These are phyloP conservation scores for Cerastis rubricosa DNA, from an alignment of 2,888 invertebrate genomes.

Conservation along the genomic window DNA sequence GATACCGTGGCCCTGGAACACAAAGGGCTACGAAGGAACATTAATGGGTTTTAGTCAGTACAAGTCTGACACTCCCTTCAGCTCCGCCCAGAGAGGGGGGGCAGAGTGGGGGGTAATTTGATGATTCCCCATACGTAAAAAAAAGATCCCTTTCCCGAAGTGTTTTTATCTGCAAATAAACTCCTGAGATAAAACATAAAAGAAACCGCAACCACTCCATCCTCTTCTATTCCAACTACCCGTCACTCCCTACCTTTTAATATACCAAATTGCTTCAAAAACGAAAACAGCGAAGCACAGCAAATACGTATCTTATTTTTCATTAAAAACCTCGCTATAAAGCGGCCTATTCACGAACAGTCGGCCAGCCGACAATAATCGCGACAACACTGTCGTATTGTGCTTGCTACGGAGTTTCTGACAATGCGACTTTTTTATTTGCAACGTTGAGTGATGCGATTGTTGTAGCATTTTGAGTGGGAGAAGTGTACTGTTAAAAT, in stretches of 20 bases:
- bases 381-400: constrained; percentile 67
- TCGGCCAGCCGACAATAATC: constrained; percentile 65
- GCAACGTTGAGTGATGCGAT: constrained; percentile 60
- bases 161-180: not conserved
- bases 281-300: constrained; percentile 36
- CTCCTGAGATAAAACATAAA: not conserved
- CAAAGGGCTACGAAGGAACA: no score
- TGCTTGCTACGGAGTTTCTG: constrained; percentile 58
- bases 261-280: constrained; percentile 49
- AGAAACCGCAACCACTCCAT: not conserved
- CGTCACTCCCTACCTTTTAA: constrained; percentile 25
- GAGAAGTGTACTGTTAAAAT: constrained; percentile 23
- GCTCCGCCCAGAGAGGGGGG: no score
- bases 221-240: not conserved
- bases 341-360: constrained; percentile 67
- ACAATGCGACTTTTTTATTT: constrained; percentile 66
- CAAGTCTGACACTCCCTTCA: no score
- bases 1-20: no score
- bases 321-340: constrained; percentile 69
- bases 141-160: not conserved
- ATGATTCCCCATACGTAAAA: no score
- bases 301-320: constrained; percentile 70
- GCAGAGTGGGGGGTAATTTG: no score
- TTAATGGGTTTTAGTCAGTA: no score
- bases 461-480: constrained; percentile 52